Base-by-base conservation (phyloP, 2,888 invertebrate genomes). In the Halictus ligatus region DNA sequence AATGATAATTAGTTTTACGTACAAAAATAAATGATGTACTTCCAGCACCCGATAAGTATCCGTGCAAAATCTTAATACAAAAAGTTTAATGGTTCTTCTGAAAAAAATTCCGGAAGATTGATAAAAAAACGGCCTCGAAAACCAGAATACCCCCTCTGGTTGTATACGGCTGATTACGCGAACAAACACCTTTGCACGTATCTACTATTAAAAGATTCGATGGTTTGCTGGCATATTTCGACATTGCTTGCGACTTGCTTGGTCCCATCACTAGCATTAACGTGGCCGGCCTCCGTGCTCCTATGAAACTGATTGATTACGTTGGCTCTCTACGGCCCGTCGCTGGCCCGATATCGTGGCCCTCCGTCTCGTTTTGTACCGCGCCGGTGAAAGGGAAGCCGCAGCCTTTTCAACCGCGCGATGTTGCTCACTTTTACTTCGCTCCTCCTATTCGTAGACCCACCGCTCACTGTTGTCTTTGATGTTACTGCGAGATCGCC, bases 301-400 rank as follows among this genome's bases (percentile, higher is more conserved):
- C 90, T 92, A 92, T 92, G 92, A 92, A 92, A 92, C 92, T 94
- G 94, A 94, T 94, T 94, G 94, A 94, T 94, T 93, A 91, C 92
- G 89, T 80, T 89, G 83, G 50, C 50, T 84, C 82, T 85, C 86
- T 83, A 83, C 85, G 78, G 78, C 80, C 78, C 90, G 81, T 91
- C 85, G 85, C 88, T 81, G 86, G 87, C 75, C 86, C 84, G 85
- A 88, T 80, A 81, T 78, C 73, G 80, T 54, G 80, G 78, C 75
- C 40, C 67, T 35, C 67, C 79, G 64, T 83, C 77, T 80, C 84
- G 87, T 90, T 90, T 90, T 87, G 89, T 89, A 40, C 89, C 83
- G 81, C 78, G 73, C 84, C 84, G 71, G 80, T 89, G 83, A 90
- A 90, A 90, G 89, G 90, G 87, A 84, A 89, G 84, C 86, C 86